Conservation (phyloP, 2,113 vertebrate genomes). For the Elephas maximus region DNA sequence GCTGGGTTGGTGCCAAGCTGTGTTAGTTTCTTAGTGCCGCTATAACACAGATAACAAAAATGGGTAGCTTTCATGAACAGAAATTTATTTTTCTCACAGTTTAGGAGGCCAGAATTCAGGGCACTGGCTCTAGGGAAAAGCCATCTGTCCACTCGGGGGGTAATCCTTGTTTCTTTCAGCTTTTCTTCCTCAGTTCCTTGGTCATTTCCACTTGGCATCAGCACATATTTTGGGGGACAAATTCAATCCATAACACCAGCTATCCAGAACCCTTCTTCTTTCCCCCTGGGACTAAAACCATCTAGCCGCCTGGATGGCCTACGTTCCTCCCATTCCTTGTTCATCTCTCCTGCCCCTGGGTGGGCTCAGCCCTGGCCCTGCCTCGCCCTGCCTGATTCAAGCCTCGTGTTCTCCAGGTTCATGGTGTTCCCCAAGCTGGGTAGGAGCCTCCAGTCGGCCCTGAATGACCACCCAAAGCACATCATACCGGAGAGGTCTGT, state of each 20-base stretch:
- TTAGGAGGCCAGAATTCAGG: no score
- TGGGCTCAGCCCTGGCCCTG: background rate
- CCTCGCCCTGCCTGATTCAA: background rate
- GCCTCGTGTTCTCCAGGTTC: conserved; percentile 90
- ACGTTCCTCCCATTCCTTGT: accelerated
- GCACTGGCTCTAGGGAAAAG: no score
- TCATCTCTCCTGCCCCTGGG: background rate
- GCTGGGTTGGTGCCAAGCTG: background rate
- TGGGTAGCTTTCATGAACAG: background rate
- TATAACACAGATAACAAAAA: background rate
- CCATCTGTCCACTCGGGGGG: no score
- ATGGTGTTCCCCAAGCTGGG: conserved; percentile 94
- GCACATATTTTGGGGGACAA: no score
- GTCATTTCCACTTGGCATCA: no score
- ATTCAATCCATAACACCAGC: background rate
- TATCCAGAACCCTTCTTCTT: background rate
- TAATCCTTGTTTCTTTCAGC: no score
- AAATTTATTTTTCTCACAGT: no score
- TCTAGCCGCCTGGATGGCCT: no score
- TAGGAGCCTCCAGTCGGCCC: conserved; percentile 89
- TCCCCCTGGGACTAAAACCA: background rate
- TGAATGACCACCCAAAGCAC: conserved; percentile 84
- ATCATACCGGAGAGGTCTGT: conserved; percentile 88
- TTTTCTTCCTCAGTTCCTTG: no score
- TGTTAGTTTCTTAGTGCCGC: background rate